Evolutionary conservation across 1,140 invertebrate species (phyloP).

Genomic region (Aphis gossypii): DNA sequence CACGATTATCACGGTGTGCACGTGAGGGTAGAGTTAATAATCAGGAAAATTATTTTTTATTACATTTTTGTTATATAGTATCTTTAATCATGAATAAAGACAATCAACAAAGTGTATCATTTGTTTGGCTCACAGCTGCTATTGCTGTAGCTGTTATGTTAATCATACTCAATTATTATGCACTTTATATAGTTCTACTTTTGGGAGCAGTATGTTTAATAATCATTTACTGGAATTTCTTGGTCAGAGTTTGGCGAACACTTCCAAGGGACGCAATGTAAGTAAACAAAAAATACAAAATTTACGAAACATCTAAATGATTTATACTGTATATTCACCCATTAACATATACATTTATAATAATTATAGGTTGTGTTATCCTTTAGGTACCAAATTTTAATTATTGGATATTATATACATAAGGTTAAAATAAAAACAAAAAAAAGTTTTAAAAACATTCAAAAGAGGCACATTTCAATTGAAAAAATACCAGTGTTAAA

Average conservation of each 20-base stretch:
- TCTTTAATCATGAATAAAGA: neutral
- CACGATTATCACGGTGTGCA: neutral
- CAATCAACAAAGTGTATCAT: neutral
- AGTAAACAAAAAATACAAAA: slow-evolving; percentile 58
- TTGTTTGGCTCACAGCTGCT: neutral
- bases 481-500: neutral
- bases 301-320: neutral
- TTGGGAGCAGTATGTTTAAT: neutral
- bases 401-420: neutral
- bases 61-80: neutral
- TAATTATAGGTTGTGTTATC: neutral
- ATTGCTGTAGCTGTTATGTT: neutral
- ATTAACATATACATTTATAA: neutral
- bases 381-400: neutral
- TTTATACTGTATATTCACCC: neutral
- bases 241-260: slow-evolving; percentile 60
- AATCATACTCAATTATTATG: neutral
- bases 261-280: slow-evolving; percentile 63
- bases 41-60: neutral
- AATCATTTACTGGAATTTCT: neutral
- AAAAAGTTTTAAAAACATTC: neutral
- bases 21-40: no score
- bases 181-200: neutral
- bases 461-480: neutral
- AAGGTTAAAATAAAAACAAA: neutral